Evolutionary conservation across 2,888 invertebrate species (phyloP).

Genomic region (Synergus umbraculus): DNA sequence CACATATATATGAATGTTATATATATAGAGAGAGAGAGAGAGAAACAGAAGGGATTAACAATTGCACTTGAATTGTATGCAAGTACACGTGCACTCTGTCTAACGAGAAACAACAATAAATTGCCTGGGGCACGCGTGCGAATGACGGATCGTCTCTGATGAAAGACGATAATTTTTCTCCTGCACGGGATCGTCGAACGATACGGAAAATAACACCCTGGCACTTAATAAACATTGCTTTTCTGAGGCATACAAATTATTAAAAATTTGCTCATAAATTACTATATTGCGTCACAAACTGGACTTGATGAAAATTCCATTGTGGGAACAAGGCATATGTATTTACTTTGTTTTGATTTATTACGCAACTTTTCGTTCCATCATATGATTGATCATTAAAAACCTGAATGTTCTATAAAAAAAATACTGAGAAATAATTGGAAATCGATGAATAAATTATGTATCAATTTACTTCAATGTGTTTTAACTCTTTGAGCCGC

Average conservation of each 20-base stretch:
- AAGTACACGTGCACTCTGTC: constrained; percentile 34
- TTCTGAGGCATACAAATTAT: constrained; percentile 24
- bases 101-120: constrained; percentile 38
- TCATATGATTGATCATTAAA: not conserved
- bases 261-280: constrained; percentile 23
- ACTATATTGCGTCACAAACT: constrained; percentile 6
- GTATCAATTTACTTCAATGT: not conserved
- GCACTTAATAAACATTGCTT: constrained; percentile 22
- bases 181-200: constrained; percentile 30
- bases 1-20: not conserved
- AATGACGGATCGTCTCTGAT: constrained; percentile 26
- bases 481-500: too few species aligned
- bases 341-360: constrained; percentile 11
- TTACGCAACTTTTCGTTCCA: not conserved
- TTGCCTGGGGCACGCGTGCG: constrained; percentile 33
- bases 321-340: not conserved
- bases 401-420: not conserved
- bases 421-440: not conserved
- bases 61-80: constrained; percentile 14
- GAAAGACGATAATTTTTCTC: constrained; percentile 28
- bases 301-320: constrained; percentile 32
- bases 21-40: not conserved
- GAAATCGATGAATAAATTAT: not conserved
- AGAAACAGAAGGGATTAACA: not conserved
- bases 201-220: constrained; percentile 33